Evolutionary conservation across 2,888 invertebrate genomes (phyloP), one percentile per base, ranked within the genome.

Genomic region (Pristionchus japonicus): DNA sequence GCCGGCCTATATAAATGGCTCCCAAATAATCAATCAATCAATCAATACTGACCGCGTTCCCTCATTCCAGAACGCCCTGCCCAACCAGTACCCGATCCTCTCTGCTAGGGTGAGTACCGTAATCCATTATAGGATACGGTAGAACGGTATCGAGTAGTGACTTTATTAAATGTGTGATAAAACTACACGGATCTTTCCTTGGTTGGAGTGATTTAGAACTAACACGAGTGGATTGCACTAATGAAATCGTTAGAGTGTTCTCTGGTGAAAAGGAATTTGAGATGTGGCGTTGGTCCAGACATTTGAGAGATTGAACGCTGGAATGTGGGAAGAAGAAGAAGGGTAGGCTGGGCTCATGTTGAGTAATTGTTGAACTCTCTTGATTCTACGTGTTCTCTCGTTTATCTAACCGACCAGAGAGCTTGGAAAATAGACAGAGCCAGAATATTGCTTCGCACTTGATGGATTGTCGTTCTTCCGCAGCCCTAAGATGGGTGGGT

Each of bases 21-120:
- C n/a, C 13, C 11, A 31, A 70, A 34, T 37, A 34, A 80, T 43
- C 23, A 27, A 80, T 80, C 40, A 43, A 34, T 61, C n/a, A n/a
- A n/a, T n/a, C n/a, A n/a, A n/a, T n/a, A n/a, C n/a, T n/a, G n/a
- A n/a, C n/a, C n/a, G n/a, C n/a, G n/a, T n/a, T n/a, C n/a, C n/a
- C n/a, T n/a, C n/a, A 27, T 84, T 84, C 6, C 84, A 84, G 84
- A 37, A 37, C 61, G 37, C 84, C 23, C 40, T 37, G 31, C 67
- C 67, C 47, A 17, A 27, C 37, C 57, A 31, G 61, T 87, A 87
- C 47, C 87, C 87, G 47, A 37, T 87, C 27, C 87, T 87, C 52
- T 87, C 87, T n/a, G 87, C 87, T 11, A 87, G 87, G 37, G 87
- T 87, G 37, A 87, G 87, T 87, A 23, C 61, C 9, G 40, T 85